Evolutionary conservation across 2,797 vertebrate genomes (phyloP), one percentile per base, ranked within the genome.

Genomic region (Distichodus sexfasciatus): DNA sequence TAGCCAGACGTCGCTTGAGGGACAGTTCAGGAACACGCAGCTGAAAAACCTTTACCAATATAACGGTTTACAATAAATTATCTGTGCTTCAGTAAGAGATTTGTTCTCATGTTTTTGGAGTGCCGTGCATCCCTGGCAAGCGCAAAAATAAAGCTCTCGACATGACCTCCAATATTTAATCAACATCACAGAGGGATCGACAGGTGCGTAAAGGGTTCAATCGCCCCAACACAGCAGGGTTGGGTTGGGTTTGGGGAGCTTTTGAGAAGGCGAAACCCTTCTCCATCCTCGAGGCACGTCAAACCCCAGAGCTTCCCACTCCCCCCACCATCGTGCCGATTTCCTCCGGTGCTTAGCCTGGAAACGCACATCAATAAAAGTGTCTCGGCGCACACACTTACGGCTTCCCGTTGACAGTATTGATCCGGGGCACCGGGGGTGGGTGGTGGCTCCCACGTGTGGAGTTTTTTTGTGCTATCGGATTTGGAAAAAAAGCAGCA

Each of bases 351-450:
- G 72, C 58, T 75, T 80, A 77, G 77, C 69, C 72, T 80, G 72
- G 58, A 74, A 77, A 79, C 75, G 78, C 75, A 75, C 78, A 80
- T 80, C 75, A 74, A 77, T 80, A 77, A 75, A 71, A 80, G 69
- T 73, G 69, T 80, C 69, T 73, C 70, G 40, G 46, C 59, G 57
- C 58, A 75, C 66, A 75, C 50, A 65, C 46, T n/a, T n/a, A 28
- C 38, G 5, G 58, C 50, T 70, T 73, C 72, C 75, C 71, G 75
- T 75, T 75, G 78, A 77, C 75, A 77, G 62, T 69, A 80, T 80
- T 75, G 78, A 80, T 79, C 74, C 61, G 11, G 31, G 55, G 43
- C 66, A 26, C 28, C 10, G 65, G 70, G 76, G 76, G 64, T 67
- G 63, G 65, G 70, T 72, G 76, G 64, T 67, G 63, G 77, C 70